phyloP scores from a whole-genome alignment of 2,113 vertebrate genomes.

The Thomomys bottae region DNA sequence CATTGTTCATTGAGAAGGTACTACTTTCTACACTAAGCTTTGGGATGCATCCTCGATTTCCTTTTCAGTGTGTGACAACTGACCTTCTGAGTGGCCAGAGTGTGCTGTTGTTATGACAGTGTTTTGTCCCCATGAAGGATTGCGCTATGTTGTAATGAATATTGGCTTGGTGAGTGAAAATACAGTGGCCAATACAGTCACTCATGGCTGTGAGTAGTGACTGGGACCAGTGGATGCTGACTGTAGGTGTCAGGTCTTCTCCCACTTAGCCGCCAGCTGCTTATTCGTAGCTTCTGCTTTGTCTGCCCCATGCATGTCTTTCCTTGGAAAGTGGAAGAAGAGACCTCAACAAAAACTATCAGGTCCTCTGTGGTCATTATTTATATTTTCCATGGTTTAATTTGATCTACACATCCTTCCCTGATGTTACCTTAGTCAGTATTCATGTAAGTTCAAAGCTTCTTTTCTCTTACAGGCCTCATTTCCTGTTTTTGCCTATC shows the following conservation, averaged over 20 bases:
- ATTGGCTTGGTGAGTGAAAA: background rate
- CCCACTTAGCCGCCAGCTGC: background rate
- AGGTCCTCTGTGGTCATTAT: background rate
- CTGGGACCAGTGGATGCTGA: rapidly evolving
- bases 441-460: background rate
- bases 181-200: too few relatives aligned
- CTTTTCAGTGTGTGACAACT: background rate
- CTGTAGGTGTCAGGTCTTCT: background rate
- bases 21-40: background rate
- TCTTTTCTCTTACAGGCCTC: background rate
- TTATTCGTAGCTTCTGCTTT: background rate
- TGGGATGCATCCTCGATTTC: background rate
- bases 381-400: background rate
- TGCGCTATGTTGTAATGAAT: background rate
- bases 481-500: background rate
- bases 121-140: background rate
- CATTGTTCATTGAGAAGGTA: background rate
- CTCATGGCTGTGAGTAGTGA: too few relatives aligned
- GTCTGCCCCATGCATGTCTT: background rate
- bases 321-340: background rate
- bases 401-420: background rate
- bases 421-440: background rate
- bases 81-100: too few relatives aligned
- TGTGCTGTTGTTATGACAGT: background rate
- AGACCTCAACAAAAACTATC: background rate